phyloP scores from a whole-genome alignment of 2,113 vertebrate genomes.

The Etheostoma spectabile region DNA sequence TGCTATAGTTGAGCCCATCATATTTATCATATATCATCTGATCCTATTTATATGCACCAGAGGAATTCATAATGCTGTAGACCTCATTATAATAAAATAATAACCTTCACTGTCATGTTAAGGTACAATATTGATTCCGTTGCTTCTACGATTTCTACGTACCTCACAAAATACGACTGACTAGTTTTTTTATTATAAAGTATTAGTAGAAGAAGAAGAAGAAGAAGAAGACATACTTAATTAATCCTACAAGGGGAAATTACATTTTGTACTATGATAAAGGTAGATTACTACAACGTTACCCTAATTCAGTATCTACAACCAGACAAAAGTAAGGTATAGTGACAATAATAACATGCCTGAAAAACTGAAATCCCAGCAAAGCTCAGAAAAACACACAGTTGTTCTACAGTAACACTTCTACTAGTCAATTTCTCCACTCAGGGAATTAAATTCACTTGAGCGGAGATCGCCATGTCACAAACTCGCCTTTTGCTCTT shows the following conservation, averaged over 20 bases:
- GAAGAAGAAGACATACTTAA: too few relatives aligned
- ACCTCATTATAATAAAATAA: neutral
- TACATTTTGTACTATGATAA: neutral
- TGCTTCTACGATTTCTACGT: neutral
- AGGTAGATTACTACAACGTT: neutral
- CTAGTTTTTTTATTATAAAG: neutral
- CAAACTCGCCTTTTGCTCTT: conserved; percentile 53
- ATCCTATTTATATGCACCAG: neutral
- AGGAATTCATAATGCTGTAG: neutral
- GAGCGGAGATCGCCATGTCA: conserved; percentile 51
- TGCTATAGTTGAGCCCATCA: neutral
- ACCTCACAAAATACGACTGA: neutral
- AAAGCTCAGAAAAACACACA: conserved; percentile 6
- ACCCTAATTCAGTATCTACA: neutral
- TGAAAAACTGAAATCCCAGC: neutral
- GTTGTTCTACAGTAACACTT: conserved; percentile 15
- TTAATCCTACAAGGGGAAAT: too few relatives aligned
- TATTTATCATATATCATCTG: neutral
- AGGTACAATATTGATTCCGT: neutral
- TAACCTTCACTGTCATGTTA: neutral
- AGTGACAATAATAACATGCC: neutral
- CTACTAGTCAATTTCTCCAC: conserved; percentile 31
- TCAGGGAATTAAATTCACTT: conserved; percentile 59
- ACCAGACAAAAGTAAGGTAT: neutral
- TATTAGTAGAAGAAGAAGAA: too few relatives aligned